A percentile compares a stretch with the other conserved stretches of the same genome.
These are phyloP conservation scores for Sardina pilchardus DNA, from an alignment of 2,113 vertebrate genomes.

Conservation along the genomic window DNA sequence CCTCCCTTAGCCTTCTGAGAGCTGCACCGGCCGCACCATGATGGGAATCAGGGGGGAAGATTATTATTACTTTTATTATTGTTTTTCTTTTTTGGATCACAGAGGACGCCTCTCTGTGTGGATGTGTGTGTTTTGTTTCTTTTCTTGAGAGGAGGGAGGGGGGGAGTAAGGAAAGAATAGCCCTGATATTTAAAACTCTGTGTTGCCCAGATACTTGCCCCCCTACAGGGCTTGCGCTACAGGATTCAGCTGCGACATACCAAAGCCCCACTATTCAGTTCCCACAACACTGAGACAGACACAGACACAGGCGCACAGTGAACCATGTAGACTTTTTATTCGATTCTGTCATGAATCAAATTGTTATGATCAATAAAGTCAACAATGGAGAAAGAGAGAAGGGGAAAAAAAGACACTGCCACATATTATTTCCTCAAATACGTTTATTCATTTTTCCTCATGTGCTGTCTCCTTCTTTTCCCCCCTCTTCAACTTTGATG, in stretches of 20 bases:
- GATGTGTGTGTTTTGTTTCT: not conserved
- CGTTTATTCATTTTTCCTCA: not conserved
- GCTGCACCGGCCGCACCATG: not conserved
- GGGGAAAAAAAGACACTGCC: not conserved
- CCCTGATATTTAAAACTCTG: conserved; percentile 65
- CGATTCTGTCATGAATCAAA: not conserved
- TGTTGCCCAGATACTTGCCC: conserved; percentile 54
- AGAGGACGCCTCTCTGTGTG: not conserved
- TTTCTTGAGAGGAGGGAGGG: not conserved
- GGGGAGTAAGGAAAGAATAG: conserved; percentile 50
- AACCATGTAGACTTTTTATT: not conserved
- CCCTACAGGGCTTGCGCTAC: conserved; percentile 56
- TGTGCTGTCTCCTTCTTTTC: not conserved
- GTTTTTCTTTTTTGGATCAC: conserved; percentile 13
- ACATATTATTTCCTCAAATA: not conserved
- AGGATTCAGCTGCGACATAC: conserved; percentile 48
- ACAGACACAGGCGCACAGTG: conserved; percentile 42
- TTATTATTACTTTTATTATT: conserved; percentile 9
- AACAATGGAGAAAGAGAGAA: not conserved
- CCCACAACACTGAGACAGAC: conserved; percentile 50
- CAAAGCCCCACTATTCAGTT: conserved; percentile 46
- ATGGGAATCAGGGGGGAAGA: not conserved
- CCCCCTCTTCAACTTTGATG: not conserved
- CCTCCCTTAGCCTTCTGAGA: conserved; percentile 41
- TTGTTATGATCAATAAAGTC: not conserved